Conservation (phyloP, 2,797 vertebrate species). For the Epinephelus coioides region DNA sequence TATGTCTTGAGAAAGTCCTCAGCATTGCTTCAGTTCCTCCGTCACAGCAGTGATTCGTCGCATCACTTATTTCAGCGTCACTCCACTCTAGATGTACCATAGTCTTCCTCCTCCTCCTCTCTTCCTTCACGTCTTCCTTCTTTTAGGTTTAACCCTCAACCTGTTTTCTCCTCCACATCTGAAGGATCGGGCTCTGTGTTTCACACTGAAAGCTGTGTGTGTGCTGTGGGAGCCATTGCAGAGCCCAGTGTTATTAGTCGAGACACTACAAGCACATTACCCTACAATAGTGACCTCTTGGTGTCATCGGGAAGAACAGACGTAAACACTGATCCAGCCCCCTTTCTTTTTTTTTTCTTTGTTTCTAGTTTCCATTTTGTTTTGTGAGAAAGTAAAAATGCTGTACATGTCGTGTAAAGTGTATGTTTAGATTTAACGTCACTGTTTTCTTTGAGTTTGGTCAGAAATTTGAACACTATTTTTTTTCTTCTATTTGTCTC, state of each 20-base stretch:
- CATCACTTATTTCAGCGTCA: too few relatives aligned
- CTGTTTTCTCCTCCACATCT: background rate
- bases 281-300: background rate
- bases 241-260: slow-evolving; percentile 31
- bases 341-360: slow-evolving; percentile 21
- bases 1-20: background rate
- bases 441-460: slow-evolving; percentile 35
- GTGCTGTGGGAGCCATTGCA: background rate
- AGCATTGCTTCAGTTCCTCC: background rate
- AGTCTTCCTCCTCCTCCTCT: slow-evolving; percentile 1
- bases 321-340: slow-evolving; percentile 40
- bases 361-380: slow-evolving; percentile 55
- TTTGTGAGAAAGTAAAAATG: slow-evolving; percentile 57
- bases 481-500: slow-evolving; percentile 32
- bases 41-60: background rate
- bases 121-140: background rate
- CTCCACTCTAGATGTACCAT: background rate
- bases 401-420: slow-evolving; percentile 66
- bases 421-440: slow-evolving; percentile 61
- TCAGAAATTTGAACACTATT: slow-evolving; percentile 10
- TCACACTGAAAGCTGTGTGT: background rate
- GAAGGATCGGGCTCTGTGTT: background rate
- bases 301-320: background rate
- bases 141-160: background rate
- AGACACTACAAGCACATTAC: background rate